Conservation (phyloP, 2,113 vertebrate species). For the Anser brachyrhynchus region DNA sequence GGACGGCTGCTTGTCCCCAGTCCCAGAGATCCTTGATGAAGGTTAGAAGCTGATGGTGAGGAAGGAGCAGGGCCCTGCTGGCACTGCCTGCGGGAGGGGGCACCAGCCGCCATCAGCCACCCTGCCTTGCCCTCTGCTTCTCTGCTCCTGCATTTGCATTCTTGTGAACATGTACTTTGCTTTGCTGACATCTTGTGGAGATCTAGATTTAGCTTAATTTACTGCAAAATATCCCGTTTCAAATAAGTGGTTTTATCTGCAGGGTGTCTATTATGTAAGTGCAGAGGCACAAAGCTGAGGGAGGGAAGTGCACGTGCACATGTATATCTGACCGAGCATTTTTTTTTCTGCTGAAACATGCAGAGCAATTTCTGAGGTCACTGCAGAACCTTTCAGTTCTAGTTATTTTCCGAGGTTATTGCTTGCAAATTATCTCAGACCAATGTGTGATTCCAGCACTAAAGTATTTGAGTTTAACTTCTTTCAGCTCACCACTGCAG, state of each 20-base stretch:
- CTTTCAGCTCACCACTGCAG: neutral
- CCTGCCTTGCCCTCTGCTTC: neutral
- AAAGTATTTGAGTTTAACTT: neutral
- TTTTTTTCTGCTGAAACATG: neutral
- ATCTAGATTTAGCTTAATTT: conserved; percentile 23
- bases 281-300: neutral
- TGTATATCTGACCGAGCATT: neutral
- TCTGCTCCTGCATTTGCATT: rapidly evolving
- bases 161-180: neutral
- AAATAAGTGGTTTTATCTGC: neutral
- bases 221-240: neutral
- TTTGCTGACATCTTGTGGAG: conserved; percentile 74
- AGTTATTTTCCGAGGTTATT: neutral
- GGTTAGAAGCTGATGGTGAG: neutral
- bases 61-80: neutral
- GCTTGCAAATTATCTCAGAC: neutral
- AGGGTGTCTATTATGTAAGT: neutral
- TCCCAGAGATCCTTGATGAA: neutral
- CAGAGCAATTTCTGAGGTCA: neutral
- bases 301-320: neutral
- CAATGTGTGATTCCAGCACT: neutral
- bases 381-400: neutral
- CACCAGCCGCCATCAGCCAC: neutral
- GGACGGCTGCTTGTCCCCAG: neutral
- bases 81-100: rapidly evolving